phyloP scores from a whole-genome alignment of 2,113 vertebrate genomes.

The Aspiorhynchus laticeps region DNA sequence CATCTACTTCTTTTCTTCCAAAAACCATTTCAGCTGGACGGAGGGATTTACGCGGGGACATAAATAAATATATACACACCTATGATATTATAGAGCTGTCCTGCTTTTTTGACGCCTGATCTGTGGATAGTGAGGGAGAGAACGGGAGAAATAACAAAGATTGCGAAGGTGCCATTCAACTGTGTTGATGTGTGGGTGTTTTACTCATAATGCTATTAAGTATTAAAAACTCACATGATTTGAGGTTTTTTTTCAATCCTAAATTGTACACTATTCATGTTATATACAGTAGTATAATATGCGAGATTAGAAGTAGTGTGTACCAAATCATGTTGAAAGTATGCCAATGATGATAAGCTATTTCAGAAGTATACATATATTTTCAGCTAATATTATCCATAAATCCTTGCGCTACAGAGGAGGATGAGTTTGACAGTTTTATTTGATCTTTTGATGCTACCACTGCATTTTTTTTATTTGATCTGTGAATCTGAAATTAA shows the following conservation, averaged over 20 bases:
- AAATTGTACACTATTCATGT: not conserved
- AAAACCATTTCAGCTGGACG: slow-evolving; percentile 30
- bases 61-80: slow-evolving; percentile 33
- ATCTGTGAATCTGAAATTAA: too few species aligned
- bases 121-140: not conserved
- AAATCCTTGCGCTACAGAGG: not conserved
- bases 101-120: slow-evolving; percentile 66
- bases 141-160: slow-evolving; percentile 6
- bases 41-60: slow-evolving; percentile 48
- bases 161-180: not conserved
- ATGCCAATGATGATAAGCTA: not conserved
- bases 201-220: not conserved
- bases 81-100: slow-evolving; percentile 39
- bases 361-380: not conserved
- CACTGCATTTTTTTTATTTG: too few species aligned
- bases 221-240: not conserved
- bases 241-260: not conserved
- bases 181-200: not conserved
- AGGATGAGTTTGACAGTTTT: not conserved
- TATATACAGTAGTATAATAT: not conserved
- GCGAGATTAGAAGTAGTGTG: not conserved
- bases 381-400: not conserved
- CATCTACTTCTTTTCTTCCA: slow-evolving; percentile 37
- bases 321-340: not conserved
- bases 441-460: not conserved